Conservation (phyloP, 2,113 vertebrate species). For the Merops nubicus region DNA sequence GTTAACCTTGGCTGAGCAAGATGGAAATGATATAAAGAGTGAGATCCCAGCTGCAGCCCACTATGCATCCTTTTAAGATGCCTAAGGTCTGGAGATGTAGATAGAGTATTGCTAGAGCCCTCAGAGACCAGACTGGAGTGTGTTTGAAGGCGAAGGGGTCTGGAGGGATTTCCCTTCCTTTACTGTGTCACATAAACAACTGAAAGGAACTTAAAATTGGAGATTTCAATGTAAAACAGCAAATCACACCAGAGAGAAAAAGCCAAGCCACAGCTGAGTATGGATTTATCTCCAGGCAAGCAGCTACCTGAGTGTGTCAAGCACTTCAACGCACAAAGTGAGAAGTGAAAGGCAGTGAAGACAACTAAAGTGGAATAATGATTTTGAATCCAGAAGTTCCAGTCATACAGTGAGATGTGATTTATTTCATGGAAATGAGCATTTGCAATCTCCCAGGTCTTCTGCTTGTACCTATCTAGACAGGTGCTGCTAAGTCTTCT, state of each 20-base stretch:
- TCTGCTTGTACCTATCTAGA: background rate
- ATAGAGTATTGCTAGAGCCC: background rate
- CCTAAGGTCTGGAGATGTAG: background rate
- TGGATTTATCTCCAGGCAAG: background rate
- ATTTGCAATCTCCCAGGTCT: background rate
- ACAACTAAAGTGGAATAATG: background rate
- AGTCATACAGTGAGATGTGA: background rate
- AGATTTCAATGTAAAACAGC: background rate
- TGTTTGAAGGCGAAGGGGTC: background rate
- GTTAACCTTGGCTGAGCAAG: background rate
- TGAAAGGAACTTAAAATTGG: background rate
- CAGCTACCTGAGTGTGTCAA: background rate
- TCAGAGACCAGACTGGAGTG: background rate
- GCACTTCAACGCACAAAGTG: background rate
- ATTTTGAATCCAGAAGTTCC: background rate
- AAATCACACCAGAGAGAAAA: background rate
- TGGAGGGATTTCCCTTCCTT: background rate
- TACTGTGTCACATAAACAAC: background rate
- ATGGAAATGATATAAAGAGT: background rate
- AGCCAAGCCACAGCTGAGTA: background rate
- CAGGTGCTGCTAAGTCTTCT: background rate
- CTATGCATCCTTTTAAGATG: background rate
- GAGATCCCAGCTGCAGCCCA: background rate
- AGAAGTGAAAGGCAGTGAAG: background rate
- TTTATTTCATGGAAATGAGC: background rate